Evolutionary conservation across 2,888 invertebrate species (phyloP), one percentile per base, ranked within the genome.

Genomic region (Tachina fera): DNA sequence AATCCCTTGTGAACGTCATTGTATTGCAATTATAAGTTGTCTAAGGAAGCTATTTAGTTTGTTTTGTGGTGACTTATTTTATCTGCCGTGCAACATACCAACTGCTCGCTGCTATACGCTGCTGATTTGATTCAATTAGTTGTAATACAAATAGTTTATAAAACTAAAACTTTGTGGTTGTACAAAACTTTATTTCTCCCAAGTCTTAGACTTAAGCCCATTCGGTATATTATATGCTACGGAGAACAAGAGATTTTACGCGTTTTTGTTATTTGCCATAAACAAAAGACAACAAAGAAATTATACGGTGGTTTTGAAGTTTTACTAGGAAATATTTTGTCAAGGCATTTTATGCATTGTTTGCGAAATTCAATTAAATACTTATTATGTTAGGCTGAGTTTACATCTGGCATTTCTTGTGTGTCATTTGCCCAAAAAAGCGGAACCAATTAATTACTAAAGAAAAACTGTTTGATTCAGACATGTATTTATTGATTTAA

Each of bases 101-200:
- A 9, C 41, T 11, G 31, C 14, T 31, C 14, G 9, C 67, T 11
- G 13, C 43, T 43, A 43, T n/a, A 41, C 63, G 43, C 75, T 70
- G 43, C 75, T 70, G 43, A 71, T 71, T 84, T 82, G 76, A 87
- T 87, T 78, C 87, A 87, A 87, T 87, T 87, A 87, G 75, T 68
- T 71, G 74, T 9, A 80, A 68, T 70, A 65, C 77, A 86, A 83
- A 86, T 74, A 80, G 70, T 84, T 84, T 81, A 82, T 65, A 61
- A 82, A 83, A 79, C 65, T 71, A 45, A 72, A 65, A 78, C 60
- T 81, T 68, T 41, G 60, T 61, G 82, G 68, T 47, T 58, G 61
- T 41, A 53, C 53, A 53, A 68, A 71, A 80, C 61, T 72, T 83
- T 58, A 49, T 68, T 45, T 31, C 31, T 51, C 49, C 16, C 68